Base-by-base conservation (phyloP, 2,888 invertebrate species). In the Cryptocephalus primarius region DNA sequence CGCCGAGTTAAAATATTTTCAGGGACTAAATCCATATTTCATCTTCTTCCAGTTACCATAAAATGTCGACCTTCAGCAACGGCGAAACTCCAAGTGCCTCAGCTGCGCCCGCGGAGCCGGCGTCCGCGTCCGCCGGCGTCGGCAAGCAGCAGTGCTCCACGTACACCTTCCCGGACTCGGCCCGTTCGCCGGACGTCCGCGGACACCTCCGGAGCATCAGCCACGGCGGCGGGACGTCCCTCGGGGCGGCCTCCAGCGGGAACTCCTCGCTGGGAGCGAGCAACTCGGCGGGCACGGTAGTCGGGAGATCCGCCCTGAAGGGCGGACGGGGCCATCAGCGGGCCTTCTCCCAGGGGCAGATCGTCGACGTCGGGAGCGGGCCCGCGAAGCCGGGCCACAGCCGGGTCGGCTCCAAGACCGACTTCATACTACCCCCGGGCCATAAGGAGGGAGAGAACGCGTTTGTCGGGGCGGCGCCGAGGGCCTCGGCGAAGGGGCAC, bases 341-440 rank as follows among this genome's bases (percentile, higher is more conserved):
- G 48, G 90, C 90, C 43, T 82, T 88, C 60, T 89, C 89, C 8
- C 90, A 91, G 61, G 90, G 90, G 1, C 88, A 89, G 70, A 88
- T 90, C 52, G 80, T 81, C 47, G 85, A 85, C 56, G 51, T 11
- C 8, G 32, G 9, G 2, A 43, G 46, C 9, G 57, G 50, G 14
- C 46, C 67, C 65, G 52, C 62, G 9, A 50, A 47, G 39, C 77
- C 80, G 9, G 85, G 86, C 1, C 88, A 89, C 73, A 85, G 82
- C 66, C 79, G 90, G 42, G 82, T 87, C 31, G 85, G 85, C 49
- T 89, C 89, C 51, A 87, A 85, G 65, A 91, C 91, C 1, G 91
- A 91, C 64, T 91, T 91, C 63, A 90, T 89, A 56, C 73, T 91
- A 49, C 91, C 91, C 1, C 87, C 88, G 0, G 88, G 88, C 0